Evolutionary conservation across 2,888 invertebrate genomes (phyloP), one percentile per base, ranked within the genome.

Genomic region (Sesia apiformis): DNA sequence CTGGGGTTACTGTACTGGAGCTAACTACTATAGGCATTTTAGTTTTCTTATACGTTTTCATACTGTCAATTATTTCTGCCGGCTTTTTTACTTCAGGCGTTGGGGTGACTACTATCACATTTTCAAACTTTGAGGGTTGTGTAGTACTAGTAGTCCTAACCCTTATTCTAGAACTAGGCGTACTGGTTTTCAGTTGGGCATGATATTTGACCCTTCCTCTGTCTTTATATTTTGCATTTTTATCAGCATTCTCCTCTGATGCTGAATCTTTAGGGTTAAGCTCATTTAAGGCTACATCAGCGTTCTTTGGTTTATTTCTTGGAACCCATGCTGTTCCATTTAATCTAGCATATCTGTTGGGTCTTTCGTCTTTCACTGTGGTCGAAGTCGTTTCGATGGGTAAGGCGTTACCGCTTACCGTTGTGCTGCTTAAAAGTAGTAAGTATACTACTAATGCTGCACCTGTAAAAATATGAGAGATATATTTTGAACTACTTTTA

Each of bases 151-250:
- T 49, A 8, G 51, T 50, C 7, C 38, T 50, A 38, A 7, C 7
- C 56, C 65, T 71, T 2, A 64, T 60, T 60, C 78, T 72, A 66
- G 76, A 74, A 40, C 66, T 58, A 52, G 71, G 56, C 53, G 87
- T 82, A 5, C 70, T 77, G 7, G 81, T 67, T 66, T 79, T 83
- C 3, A 62, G 53, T 58, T 73, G 70, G 6, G 81, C 53, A 42
- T 72, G 66, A 54, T 75, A 89, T 60, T 76, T 72, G 0, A 86
- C 75, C 65, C 83, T 85, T 80, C 89, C 89, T 61, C 89, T 77
- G 55, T 83, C 78, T 69, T 87, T 89, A 59, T 86, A 84, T 74
- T 87, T 89, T n/a, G 81, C 82, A 69, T 88, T 87, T 69, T 86
- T 85, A 42, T 87, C 87, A 49, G 82, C 74, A 56, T 83, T 74